These are phyloP conservation scores for Loripinus fragilis DNA, from an alignment of 2,888 invertebrate genomes.

Conservation along the genomic window DNA sequence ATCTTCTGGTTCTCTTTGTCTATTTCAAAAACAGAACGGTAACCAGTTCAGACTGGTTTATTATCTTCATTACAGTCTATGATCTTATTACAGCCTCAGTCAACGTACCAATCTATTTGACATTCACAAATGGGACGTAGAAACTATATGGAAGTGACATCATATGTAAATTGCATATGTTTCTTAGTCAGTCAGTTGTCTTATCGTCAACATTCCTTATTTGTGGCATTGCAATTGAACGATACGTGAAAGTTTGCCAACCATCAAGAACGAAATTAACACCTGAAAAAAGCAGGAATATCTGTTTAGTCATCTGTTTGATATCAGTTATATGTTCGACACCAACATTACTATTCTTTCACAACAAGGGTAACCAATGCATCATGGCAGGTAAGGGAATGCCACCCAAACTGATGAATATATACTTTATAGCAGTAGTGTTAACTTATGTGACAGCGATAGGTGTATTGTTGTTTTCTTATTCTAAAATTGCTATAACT, in stretches of 20 bases:
- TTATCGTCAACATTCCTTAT: conserved; percentile 50
- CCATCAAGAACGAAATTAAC: conserved; percentile 6
- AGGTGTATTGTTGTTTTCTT: not conserved
- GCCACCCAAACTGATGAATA: not conserved
- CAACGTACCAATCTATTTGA: conserved; percentile 54
- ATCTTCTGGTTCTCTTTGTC: conserved; percentile 43
- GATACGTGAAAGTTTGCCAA: conserved; percentile 46
- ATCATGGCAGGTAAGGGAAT: not conserved
- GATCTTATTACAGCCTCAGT: conserved; percentile 43
- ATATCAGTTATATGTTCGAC: conserved; percentile 27
- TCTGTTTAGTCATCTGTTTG: conserved; percentile 26
- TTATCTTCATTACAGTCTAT: conserved; percentile 40
- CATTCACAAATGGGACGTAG: conserved; percentile 44
- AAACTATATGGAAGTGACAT: conserved; percentile 35
- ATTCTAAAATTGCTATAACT: not conserved
- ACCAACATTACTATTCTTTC: conserved; percentile 44
- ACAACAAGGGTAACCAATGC: conserved; percentile 17
- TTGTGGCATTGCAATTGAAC: conserved; percentile 43
- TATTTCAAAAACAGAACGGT: conserved; percentile 30
- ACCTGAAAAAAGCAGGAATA: conserved; percentile 19
- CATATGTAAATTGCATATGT: conserved; percentile 51
- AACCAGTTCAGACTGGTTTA: conserved; percentile 54
- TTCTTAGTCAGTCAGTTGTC: conserved; percentile 44
- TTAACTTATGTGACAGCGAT: not conserved
- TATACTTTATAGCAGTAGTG: not conserved